A percentile compares a stretch with the other conserved stretches of the same genome.
phyloP scores from a whole-genome alignment of 2,113 vertebrate genomes.

The Dasyornis broadbenti region DNA sequence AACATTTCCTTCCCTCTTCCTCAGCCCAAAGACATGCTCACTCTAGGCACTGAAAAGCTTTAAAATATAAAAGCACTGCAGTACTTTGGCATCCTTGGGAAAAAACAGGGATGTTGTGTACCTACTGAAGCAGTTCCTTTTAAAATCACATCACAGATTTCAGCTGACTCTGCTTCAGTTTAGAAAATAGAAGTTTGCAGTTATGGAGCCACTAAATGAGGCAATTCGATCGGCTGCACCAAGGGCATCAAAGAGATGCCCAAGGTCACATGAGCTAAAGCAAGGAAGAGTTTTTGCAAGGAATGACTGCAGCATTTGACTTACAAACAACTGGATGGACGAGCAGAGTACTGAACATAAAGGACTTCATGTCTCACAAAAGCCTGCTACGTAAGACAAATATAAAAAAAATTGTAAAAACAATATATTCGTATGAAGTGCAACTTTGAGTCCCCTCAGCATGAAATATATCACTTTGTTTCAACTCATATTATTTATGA shows the following conservation, averaged over 20 bases:
- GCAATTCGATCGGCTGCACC: neutral
- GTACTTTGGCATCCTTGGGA: neutral
- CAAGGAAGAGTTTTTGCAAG: neutral
- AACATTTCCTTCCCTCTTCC: neutral
- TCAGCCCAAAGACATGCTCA: neutral
- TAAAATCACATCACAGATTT: neutral
- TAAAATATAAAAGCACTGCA: neutral
- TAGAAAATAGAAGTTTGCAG: slow-evolving; percentile 33
- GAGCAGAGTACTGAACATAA: neutral
- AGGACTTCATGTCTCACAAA: neutral
- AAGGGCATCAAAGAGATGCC: neutral
- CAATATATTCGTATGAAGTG: neutral
- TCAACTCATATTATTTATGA: neutral
- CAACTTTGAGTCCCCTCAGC: neutral
- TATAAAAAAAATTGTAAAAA: neutral
- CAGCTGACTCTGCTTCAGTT: slow-evolving; percentile 35
- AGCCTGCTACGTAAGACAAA: neutral
- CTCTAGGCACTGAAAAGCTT: neutral
- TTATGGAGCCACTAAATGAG: neutral
- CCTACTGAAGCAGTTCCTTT: neutral
- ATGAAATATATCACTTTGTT: neutral
- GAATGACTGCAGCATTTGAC: neutral
- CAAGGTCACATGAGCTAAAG: neutral
- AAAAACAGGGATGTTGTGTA: neutral
- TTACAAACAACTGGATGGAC: neutral